Conservation (phyloP, 1,140 invertebrate genomes). For the Lordiphosa mommai region DNA sequence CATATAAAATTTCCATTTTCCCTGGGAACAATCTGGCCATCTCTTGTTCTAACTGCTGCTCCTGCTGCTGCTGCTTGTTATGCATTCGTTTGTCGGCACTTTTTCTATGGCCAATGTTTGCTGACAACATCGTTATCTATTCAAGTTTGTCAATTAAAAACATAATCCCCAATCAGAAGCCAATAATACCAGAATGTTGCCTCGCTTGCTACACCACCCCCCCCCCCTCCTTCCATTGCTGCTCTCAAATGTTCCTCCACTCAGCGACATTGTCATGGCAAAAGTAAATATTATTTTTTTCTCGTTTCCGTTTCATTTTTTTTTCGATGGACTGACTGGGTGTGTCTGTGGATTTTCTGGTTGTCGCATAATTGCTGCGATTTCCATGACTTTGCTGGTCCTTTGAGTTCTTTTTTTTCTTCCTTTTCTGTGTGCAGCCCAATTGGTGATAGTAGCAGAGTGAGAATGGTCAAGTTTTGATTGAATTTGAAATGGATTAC, state of each 20-base stretch:
- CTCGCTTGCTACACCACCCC: background rate
- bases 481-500: constrained; percentile 57
- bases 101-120: constrained; percentile 64
- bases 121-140: constrained; percentile 76
- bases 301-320: constrained; percentile 8
- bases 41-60: background rate
- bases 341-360: background rate
- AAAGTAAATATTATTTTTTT: constrained; percentile 73
- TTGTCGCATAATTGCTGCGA: constrained; percentile 62
- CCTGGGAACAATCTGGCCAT: constrained; percentile 1
- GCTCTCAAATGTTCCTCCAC: background rate
- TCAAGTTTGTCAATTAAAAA: constrained; percentile 78
- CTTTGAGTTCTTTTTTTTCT: constrained; percentile 24
- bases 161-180: constrained; percentile 77
- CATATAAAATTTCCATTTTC: constrained; percentile 6
- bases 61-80: constrained; percentile 45
- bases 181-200: constrained; percentile 64
- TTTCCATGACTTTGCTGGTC: constrained; percentile 52
- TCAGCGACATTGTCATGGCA: constrained; percentile 69
- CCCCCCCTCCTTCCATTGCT: background rate
- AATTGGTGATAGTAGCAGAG: background rate
- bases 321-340: background rate
- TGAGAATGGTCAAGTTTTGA: constrained; percentile 43
- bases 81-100: constrained; percentile 76
- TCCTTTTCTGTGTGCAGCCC: constrained; percentile 2